These are phyloP conservation scores for Rhombomys opimus DNA, from an alignment of 2,113 vertebrate species.

Conservation along the genomic window DNA sequence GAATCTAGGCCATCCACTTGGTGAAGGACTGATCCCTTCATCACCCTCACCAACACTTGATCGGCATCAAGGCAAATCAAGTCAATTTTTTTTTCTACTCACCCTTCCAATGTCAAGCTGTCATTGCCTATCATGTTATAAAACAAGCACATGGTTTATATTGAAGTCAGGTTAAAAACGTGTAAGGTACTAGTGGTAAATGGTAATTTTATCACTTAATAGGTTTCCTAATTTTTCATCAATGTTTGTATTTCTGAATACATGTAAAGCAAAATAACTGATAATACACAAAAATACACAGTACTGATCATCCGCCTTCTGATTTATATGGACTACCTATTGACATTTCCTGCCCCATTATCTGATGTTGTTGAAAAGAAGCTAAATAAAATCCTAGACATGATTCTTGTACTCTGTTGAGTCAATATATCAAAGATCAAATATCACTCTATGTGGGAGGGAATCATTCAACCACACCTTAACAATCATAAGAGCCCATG, in stretches of 20 bases:
- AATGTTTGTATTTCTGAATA: conserved; percentile 45
- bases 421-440: conserved; percentile 64
- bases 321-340: neutral
- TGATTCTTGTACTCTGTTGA: conserved; percentile 19
- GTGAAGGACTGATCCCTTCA: neutral
- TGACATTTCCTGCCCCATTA: neutral
- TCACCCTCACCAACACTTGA: neutral
- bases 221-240: conserved; percentile 2
- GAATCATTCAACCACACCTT: conserved; percentile 69
- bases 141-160: neutral
- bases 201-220: conserved; percentile 2
- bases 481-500: conserved; percentile 45
- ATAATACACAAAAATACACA: neutral
- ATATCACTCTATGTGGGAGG: conserved; percentile 27
- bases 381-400: neutral
- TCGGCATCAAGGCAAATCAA: neutral
- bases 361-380: conserved; percentile 1
- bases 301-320: neutral
- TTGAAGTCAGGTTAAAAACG: neutral
- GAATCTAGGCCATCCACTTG: neutral
- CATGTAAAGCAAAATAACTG: neutral
- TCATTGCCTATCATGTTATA: neutral
- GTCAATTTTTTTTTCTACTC: neutral
- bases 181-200: neutral
- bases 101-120: neutral